Percentiles rank a stretch among this genome's conserved stretches.
phyloP scores from a whole-genome alignment of 2,888 invertebrate species.

The Lasioglossum lativentre region DNA sequence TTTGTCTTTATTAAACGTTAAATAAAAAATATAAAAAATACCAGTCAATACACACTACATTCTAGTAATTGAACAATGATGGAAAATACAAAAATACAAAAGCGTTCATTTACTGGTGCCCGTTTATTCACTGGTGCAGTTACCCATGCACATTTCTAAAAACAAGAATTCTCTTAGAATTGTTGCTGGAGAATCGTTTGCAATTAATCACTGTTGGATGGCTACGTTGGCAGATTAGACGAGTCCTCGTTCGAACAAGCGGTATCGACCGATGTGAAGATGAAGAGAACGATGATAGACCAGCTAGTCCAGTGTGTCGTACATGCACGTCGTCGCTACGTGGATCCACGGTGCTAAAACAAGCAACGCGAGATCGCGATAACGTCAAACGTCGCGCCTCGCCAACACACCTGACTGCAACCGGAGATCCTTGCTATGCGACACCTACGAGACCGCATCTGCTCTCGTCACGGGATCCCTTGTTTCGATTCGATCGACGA shows the following conservation, averaged over 20 bases:
- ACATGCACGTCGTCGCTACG: conserved; percentile 1
- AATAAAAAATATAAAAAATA: no score
- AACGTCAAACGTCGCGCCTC: conserved; percentile 65
- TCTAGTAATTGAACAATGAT: no score
- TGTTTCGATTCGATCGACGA: conserved; percentile 45
- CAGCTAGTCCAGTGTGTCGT: conserved; percentile 9
- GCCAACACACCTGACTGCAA: conserved; percentile 79
- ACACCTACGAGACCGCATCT: conserved; percentile 71
- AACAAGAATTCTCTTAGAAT: no score
- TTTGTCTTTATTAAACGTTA: no score
- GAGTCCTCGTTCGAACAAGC: conserved; percentile 22
- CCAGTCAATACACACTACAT: no score
- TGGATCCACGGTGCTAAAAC: conserved; percentile 46
- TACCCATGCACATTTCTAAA: no score
- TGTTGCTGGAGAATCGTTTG: no score
- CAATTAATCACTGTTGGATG: background rate
- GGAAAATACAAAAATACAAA: no score
- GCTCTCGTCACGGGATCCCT: conserved; percentile 63
- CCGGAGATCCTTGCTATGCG: conserved; percentile 77
- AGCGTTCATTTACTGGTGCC: no score
- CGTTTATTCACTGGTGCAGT: no score
- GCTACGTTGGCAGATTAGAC: conserved; percentile 2
- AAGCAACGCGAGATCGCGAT: conserved; percentile 72
- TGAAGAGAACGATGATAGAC: conserved; percentile 15
- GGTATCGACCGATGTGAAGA: conserved; percentile 27